Percentiles rank a stretch among this genome's conserved stretches.
Conservation (phyloP, 2,888 invertebrate species). For the Tachina lurida region DNA sequence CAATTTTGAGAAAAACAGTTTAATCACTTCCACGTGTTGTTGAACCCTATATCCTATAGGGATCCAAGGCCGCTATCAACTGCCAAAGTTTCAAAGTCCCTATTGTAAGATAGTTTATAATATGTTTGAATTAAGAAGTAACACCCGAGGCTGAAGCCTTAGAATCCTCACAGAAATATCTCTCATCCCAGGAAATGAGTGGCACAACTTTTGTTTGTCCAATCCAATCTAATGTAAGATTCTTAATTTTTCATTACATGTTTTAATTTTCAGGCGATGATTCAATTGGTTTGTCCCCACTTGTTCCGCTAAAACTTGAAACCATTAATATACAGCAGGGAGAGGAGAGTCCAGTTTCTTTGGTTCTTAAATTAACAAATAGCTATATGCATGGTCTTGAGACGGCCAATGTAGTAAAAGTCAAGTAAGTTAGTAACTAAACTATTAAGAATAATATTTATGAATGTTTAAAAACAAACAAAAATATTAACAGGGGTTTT, state of each 20-base stretch:
- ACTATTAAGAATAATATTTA: neutral
- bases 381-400: slow-evolving; percentile 75
- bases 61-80: too few species aligned
- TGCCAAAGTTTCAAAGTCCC: too few species aligned
- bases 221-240: neutral
- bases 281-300: slow-evolving; percentile 74
- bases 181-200: too few species aligned
- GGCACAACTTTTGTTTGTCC: too few species aligned
- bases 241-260: neutral
- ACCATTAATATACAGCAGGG: slow-evolving; percentile 77
- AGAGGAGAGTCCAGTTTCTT: slow-evolving; percentile 78
- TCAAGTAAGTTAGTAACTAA: slow-evolving; percentile 71
- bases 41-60: too few species aligned
- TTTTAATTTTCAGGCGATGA: slow-evolving; percentile 72
- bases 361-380: slow-evolving; percentile 78
- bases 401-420: slow-evolving; percentile 68
- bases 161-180: too few species aligned
- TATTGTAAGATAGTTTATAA: too few species aligned
- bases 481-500: slow-evolving; percentile 73
- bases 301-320: slow-evolving; percentile 77
- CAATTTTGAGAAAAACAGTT: too few species aligned
- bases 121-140: too few species aligned
- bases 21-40: too few species aligned
- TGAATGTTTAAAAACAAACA: neutral
- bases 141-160: too few species aligned